These are phyloP conservation scores for Drosophila sulfurigaster DNA, from an alignment of 1,140 invertebrate genomes.

Conservation along the genomic window DNA sequence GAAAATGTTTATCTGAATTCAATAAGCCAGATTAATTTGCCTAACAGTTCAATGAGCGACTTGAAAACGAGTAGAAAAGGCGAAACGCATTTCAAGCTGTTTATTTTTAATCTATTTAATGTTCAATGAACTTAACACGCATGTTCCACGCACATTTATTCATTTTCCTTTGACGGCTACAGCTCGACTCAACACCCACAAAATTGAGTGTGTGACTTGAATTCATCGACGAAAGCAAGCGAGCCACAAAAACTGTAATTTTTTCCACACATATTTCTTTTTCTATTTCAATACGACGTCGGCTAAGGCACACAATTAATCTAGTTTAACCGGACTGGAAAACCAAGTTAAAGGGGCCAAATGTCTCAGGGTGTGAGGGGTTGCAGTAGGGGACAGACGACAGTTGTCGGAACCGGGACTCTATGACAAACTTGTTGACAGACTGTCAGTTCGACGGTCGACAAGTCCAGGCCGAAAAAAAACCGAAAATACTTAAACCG, in stretches of 20 bases:
- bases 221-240: constrained; percentile 53
- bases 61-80: constrained; percentile 36
- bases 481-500: constrained; percentile 24
- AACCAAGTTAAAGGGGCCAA: constrained; percentile 58
- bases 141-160: constrained; percentile 53
- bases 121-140: constrained; percentile 74
- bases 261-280: constrained; percentile 20
- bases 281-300: constrained; percentile 35
- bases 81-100: constrained; percentile 43
- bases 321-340: constrained; percentile 78
- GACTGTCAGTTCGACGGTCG: constrained; percentile 57
- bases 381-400: neutral
- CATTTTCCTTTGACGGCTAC: constrained; percentile 36
- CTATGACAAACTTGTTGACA: constrained; percentile 77
- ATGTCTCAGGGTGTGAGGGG: constrained; percentile 2
- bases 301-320: constrained; percentile 74
- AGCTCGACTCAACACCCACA: constrained; percentile 48
- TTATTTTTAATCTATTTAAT: constrained; percentile 75
- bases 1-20: constrained; percentile 5
- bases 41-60: constrained; percentile 52
- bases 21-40: constrained; percentile 29
- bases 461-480: constrained; percentile 25
- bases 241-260: constrained; percentile 45
- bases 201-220: constrained; percentile 69
- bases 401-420: constrained; percentile 46